Conservation (phyloP, 2,888 invertebrate species). For the Pristionchus mayeri region DNA sequence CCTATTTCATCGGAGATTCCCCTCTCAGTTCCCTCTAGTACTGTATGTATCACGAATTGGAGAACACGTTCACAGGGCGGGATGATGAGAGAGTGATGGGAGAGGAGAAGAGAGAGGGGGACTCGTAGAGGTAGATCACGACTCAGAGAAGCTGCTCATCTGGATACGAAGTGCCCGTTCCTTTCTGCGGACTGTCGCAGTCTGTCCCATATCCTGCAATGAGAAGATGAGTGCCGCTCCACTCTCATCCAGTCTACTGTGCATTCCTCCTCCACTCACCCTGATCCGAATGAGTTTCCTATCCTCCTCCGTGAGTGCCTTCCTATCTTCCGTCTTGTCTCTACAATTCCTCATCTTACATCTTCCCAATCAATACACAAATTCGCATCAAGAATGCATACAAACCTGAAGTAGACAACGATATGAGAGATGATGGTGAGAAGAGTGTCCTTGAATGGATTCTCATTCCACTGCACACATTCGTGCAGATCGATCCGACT, state of each 20-base stretch:
- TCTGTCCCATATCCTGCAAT: slow-evolving; percentile 25
- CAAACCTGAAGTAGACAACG: slow-evolving; percentile 43
- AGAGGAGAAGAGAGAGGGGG: neutral
- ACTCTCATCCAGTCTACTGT: neutral
- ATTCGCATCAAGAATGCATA: too few relatives aligned
- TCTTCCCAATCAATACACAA: too few relatives aligned
- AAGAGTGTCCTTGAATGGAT: neutral
- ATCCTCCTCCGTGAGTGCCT: too few relatives aligned
- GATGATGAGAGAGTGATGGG: slow-evolving; percentile 24
- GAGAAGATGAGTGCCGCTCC: neutral
- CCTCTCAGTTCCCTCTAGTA: neutral
- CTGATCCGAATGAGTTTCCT: slow-evolving; percentile 65
- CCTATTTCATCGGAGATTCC: neutral
- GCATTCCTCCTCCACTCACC: slow-evolving; percentile 50
- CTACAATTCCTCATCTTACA: too few relatives aligned
- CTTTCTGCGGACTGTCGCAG: slow-evolving; percentile 52
- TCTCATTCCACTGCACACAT: neutral
- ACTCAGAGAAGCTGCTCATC: slow-evolving; percentile 67
- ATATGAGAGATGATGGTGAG: neutral
- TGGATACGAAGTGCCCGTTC: slow-evolving; percentile 72
- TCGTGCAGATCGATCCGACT: slow-evolving; percentile 23
- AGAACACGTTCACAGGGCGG: neutral
- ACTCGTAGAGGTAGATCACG: slow-evolving; percentile 49
- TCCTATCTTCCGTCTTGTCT: too few relatives aligned
- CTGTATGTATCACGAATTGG: neutral